Conservation (phyloP, 1,140 invertebrate species). For the Thaumatotibia leucotreta region DNA sequence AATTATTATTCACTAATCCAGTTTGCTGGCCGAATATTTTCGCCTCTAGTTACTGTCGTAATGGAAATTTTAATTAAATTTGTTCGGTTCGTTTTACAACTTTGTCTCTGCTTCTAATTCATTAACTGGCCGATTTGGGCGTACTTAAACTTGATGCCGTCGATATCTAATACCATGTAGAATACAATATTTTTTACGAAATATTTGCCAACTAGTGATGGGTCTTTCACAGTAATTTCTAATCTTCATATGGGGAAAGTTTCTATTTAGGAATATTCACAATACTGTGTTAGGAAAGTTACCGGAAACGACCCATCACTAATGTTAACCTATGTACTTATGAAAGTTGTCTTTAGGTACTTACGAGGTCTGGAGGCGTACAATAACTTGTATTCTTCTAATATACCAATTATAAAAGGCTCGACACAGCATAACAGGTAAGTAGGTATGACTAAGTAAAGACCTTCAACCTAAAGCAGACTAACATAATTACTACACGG, state of each 20-base stretch:
- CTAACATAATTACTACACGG: not conserved
- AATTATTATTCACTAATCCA: conserved; percentile 22
- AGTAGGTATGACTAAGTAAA: not conserved
- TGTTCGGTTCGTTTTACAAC: not conserved
- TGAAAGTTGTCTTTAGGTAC: too few species aligned
- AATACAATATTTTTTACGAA: not conserved
- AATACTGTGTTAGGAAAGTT: too few species aligned
- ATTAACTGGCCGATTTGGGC: not conserved
- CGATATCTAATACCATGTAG: too few species aligned
- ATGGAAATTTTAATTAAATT: conserved; percentile 12
- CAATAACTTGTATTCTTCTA: too few species aligned
- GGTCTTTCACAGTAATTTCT: too few species aligned
- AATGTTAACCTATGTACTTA: too few species aligned
- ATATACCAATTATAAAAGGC: too few species aligned
- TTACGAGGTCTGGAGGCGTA: too few species aligned
- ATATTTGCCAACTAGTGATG: not conserved
- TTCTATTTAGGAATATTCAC: too few species aligned
- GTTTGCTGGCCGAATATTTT: conserved; percentile 15
- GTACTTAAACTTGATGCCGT: too few species aligned
- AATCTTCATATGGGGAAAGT: too few species aligned
- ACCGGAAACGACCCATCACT: too few species aligned
- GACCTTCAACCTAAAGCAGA: not conserved
- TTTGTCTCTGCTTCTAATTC: not conserved
- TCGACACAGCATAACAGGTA: not conserved
- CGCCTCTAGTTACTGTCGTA: conserved; percentile 13